phyloP scores from a whole-genome alignment of 2,888 invertebrate genomes.

The Cerceris ruficornis region DNA sequence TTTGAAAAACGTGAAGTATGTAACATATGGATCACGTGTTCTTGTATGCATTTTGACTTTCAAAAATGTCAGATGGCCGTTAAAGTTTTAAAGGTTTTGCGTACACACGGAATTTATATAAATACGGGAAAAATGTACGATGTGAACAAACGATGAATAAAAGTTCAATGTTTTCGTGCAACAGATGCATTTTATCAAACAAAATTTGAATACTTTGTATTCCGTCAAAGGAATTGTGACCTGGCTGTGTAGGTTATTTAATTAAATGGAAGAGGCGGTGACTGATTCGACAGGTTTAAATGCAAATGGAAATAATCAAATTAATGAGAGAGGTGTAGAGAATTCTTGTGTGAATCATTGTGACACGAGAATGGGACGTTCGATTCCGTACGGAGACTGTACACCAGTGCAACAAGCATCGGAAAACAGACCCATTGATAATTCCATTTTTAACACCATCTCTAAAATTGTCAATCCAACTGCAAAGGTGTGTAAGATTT shows the following conservation, averaged over 20 bases:
- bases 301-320: constrained; percentile 33
- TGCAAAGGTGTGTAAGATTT: constrained; percentile 72
- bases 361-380: constrained; percentile 54
- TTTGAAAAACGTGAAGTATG: constrained; percentile 10
- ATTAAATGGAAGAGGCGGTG: constrained; percentile 63
- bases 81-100: constrained; percentile 8
- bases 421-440: constrained; percentile 72
- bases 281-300: constrained; percentile 47
- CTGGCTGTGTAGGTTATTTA: constrained; percentile 44
- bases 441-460: constrained; percentile 80
- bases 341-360: constrained; percentile 24
- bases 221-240: constrained; percentile 8
- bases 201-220: constrained; percentile 13
- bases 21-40: constrained; percentile 7
- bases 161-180: constrained; percentile 14
- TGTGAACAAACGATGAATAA: constrained; percentile 43
- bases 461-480: constrained; percentile 79
- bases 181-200: constrained; percentile 15
- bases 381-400: constrained; percentile 55
- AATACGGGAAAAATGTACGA: constrained; percentile 4
- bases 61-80: constrained; percentile 50
- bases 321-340: constrained; percentile 27
- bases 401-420: constrained; percentile 72
- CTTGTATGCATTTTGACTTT: constrained; percentile 20
- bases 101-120: constrained; percentile 10